These are phyloP conservation scores for Nomada fabriciana DNA, from an alignment of 2,888 invertebrate genomes.

Conservation along the genomic window DNA sequence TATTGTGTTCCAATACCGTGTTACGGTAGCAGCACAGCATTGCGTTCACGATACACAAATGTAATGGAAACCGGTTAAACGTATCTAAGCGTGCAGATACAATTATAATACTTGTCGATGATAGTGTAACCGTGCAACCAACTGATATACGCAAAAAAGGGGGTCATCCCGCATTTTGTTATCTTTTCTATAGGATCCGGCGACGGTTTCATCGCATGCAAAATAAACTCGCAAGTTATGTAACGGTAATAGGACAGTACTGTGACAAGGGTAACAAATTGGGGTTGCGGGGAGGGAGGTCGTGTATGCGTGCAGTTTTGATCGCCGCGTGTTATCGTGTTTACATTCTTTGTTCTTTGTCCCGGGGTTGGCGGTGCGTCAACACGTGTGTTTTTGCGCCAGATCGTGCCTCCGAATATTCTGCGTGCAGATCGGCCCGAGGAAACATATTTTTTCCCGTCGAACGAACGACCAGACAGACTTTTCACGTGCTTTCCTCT, in stretches of 20 bases:
- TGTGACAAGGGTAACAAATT: conserved; percentile 26
- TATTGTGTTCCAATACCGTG: no score
- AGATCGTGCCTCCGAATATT: conserved; percentile 28
- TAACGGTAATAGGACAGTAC: conserved; percentile 11
- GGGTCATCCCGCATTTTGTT: conserved; percentile 34
- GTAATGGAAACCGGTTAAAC: no score
- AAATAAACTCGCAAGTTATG: conserved; percentile 44
- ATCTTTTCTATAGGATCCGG: conserved; percentile 42
- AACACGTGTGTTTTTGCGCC: conserved; percentile 43
- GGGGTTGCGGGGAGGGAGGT: conserved; percentile 44
- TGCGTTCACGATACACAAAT: no score
- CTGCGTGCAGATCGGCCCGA: not conserved
- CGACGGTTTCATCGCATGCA: conserved; percentile 23
- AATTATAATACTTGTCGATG: no score
- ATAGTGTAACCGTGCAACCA: no score
- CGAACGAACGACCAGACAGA: not conserved
- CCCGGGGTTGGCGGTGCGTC: conserved; percentile 42
- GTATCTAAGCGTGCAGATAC: no score
- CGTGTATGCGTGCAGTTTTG: conserved; percentile 47
- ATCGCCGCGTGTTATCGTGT: conserved; percentile 70
- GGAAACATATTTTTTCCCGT: not conserved
- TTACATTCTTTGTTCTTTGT: conserved; percentile 71
- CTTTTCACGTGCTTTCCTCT: conserved; percentile 4
- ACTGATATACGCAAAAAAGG: not conserved
- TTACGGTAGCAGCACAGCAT: no score